Conservation (phyloP, 2,113 vertebrate species). For the Poeciliopsis prolifica region DNA sequence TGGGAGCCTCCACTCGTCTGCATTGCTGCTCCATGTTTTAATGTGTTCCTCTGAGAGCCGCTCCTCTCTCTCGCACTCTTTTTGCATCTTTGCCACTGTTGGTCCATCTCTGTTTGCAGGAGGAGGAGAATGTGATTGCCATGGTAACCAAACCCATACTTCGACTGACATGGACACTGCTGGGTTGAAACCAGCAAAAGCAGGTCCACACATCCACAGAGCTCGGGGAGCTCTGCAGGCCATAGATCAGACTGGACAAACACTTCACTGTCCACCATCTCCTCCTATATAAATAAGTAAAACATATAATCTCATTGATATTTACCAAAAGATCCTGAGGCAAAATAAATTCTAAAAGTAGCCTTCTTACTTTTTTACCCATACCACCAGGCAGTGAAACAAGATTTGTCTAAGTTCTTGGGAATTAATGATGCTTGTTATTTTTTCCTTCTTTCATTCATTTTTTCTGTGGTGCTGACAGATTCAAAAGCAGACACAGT, state of each 20-base stretch:
- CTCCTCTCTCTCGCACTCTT: conserved; percentile 47
- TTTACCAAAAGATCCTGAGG: neutral
- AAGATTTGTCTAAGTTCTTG: neutral
- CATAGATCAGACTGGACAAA: conserved; percentile 36
- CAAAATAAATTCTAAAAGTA: neutral
- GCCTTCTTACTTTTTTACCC: neutral
- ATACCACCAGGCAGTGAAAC: neutral
- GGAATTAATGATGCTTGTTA: neutral
- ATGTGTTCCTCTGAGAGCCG: conserved; percentile 69
- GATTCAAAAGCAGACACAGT: neutral
- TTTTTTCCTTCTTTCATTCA: too few relatives aligned
- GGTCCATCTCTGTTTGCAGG: conserved; percentile 43
- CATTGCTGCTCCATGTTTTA: conserved; percentile 65
- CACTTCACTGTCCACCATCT: neutral
- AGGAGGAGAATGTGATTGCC: conserved; percentile 46
- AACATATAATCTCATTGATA: neutral
- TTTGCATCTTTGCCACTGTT: conserved; percentile 42
- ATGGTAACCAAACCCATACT: conserved; percentile 55
- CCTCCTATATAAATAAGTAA: neutral
- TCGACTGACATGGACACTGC: conserved; percentile 25
- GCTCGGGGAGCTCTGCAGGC: conserved; percentile 2
- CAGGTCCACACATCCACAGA: conserved; percentile 23
- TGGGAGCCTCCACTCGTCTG: conserved; percentile 62
- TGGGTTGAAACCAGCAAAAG: conserved; percentile 28
- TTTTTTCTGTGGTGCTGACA: neutral